Evolutionary conservation across 2,888 invertebrate species (phyloP).

Genomic region (Conus canariensis): DNA sequence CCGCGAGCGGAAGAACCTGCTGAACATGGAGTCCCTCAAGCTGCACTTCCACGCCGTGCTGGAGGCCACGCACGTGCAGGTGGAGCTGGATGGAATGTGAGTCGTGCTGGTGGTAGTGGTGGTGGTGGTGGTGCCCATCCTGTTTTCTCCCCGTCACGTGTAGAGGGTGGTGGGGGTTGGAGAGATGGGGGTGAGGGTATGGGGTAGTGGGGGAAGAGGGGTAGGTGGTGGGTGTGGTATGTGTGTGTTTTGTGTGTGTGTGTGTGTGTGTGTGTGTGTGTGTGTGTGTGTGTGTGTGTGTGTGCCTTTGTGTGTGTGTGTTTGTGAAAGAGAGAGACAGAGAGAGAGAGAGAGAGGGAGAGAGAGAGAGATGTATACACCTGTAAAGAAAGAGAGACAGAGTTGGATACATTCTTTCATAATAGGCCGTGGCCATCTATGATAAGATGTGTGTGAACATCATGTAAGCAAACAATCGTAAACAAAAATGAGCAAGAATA

Average conservation of each 20-base stretch:
- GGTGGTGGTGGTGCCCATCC: neutral
- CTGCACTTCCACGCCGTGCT: constrained; percentile 90
- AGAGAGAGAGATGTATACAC: no score
- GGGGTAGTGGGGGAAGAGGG: no score
- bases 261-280: neutral
- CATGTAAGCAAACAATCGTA: no score
- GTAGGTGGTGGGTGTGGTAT: neutral
- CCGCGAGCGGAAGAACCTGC: constrained; percentile 86
- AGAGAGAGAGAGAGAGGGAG: no score
- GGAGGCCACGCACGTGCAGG: constrained; percentile 91
- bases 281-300: neutral
- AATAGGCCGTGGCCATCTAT: no score
- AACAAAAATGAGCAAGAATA: no score
- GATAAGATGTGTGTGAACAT: no score
- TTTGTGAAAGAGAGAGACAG: neutral
- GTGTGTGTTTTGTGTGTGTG: neutral
- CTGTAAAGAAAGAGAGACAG: no score
- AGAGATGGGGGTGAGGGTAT: no score
- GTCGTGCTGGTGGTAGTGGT: constrained; percentile 69
- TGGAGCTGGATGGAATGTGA: constrained; percentile 93
- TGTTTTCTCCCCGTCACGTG: neutral
- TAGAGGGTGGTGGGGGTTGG: no score
- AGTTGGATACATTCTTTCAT: no score
- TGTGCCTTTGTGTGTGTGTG: neutral
- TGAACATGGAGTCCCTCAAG: constrained; percentile 91